A percentile compares a stretch with the other conserved stretches of the same genome.
Evolutionary conservation across 1,140 invertebrate species (phyloP).

Genomic region (Drosophila yakuba): DNA sequence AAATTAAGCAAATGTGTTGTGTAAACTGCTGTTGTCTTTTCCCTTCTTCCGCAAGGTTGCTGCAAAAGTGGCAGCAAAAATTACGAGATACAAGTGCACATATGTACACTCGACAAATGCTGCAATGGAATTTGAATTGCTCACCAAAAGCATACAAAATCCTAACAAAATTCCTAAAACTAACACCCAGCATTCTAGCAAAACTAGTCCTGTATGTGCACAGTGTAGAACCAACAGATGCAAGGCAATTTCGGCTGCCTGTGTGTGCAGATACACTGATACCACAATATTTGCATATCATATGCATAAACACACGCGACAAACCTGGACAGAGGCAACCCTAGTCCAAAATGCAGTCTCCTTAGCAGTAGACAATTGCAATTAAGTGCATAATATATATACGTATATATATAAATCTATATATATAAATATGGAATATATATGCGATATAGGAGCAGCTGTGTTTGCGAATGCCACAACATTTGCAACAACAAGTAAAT

Average conservation of each 20-base stretch:
- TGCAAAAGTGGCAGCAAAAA: constrained; percentile 67
- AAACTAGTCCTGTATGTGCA: too few relatives aligned
- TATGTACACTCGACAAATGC: neutral
- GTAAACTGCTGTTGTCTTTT: constrained; percentile 72
- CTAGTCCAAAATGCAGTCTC: constrained; percentile 27
- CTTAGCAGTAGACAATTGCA: constrained; percentile 63
- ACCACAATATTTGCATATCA: constrained; percentile 83
- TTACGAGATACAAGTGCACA: constrained; percentile 64
- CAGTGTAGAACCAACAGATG: constrained; percentile 32
- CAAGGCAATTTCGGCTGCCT: constrained; percentile 26
- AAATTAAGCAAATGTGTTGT: constrained; percentile 82
- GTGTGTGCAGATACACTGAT: constrained; percentile 55
- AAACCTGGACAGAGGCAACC: constrained; percentile 32
- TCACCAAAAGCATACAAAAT: too few relatives aligned
- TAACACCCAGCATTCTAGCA: too few relatives aligned
- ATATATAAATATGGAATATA: constrained; percentile 6
- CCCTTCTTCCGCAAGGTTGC: constrained; percentile 24
- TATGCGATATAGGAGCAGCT: neutral
- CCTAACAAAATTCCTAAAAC: too few relatives aligned
- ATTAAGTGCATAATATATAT: constrained; percentile 58
- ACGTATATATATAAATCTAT: neutral
- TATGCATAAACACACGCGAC: constrained; percentile 80
- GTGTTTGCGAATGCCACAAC: constrained; percentile 26
- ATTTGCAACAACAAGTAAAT: constrained; percentile 53
- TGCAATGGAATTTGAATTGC: neutral